Base-by-base conservation (phyloP, 2,888 invertebrate genomes). In the Zygothrica quintamaculata region DNA sequence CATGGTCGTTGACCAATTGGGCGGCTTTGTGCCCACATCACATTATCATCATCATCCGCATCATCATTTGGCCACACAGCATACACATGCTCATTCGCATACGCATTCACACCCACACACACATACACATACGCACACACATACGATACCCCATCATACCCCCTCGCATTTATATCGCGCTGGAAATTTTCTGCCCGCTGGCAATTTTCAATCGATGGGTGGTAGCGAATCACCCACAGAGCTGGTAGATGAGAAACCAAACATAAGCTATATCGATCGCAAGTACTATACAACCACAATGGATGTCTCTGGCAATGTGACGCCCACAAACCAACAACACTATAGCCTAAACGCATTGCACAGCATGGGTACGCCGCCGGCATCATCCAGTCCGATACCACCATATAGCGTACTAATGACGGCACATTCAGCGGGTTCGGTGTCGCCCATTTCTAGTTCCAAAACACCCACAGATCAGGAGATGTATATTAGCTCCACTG, bases 171-270 rank as follows among this genome's bases (percentile, higher is more conserved):
- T 89, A 31, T 91, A 90, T 72, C 88, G 90, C 18, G 69, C 53
- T 51, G 66, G 70, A 13, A 89, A 89, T 60, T 74, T 89, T 18
- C 58, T 89, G 44, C 60, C 88, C 51, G 67, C 81, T 39, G 68
- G 80, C 43, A 89, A 84, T 55, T 90, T 88, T 52, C 89, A 88
- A 47, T 59, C 89, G 18, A 78, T 89, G 43, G 81, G 64, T 29
- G 16, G 64, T 29, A 15, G 74, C 8, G 88, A 88, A 11, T 90
- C 90, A 1, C 88, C 90, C 18, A 84, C 84, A 0, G 88, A 90
- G 55, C 15, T 89, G 64, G 74, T 67, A 25, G 90, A 90, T 51
- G 89, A 90, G 62, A 90, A 90, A 60, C 90, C 90, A 4, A 79
- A 87, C 50, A 78, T 90, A 5, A 77, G 72, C 37, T 90, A 87